Evolutionary conservation across 2,888 invertebrate genomes (phyloP), one percentile per base, ranked within the genome.

Genomic region (Microplitis deprimator): DNA sequence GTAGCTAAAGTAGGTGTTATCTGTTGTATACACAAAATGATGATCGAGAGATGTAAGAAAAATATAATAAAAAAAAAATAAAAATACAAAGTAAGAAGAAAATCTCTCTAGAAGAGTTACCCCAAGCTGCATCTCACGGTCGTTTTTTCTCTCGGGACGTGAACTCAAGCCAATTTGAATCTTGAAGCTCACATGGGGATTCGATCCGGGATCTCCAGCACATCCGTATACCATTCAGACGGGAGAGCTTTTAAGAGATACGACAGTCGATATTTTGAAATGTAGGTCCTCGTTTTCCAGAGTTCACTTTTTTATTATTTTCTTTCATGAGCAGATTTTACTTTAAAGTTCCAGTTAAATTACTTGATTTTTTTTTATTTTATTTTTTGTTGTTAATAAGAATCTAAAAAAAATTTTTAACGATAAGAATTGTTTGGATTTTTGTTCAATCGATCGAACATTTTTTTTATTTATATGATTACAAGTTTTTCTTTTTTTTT

Each of bases 141-240:
- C 64, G 50, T 67, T 73, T 72, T 74, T 75, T 68, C 50, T 38
- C 68, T 76, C 65, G 17, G 60, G 20, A 71, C 62, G 70, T 65
- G 75, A 65, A 64, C 65, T 76, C 50, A 76, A 76, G 60, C 70
- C 70, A 76, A 76, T 76, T 76, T 76, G 67, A 76, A 76, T 76
- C 70, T 76, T 68, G 70, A 76, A 50, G 65, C 65, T 17, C 29
- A 20, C 59, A 73, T 73, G 73, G 29, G 67, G 65, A 73, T 50
- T 65, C 38, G 20, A 67, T 67, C 65, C 50, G 59, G 62, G 60
- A 50, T 38, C 50, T 65, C 29, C 20, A 65, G 38, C 65, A 65
- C 65, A 65, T 65, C 38, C 38, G 65, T 29, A 65, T 65, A 65
- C 29, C 3, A 38, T 65, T 29, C 20, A 65, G 65, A 65, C 29